A percentile compares a stretch with the other conserved stretches of the same genome.
Evolutionary conservation across 2,888 invertebrate genomes (phyloP).

Genomic region (Smittia aterrima): DNA sequence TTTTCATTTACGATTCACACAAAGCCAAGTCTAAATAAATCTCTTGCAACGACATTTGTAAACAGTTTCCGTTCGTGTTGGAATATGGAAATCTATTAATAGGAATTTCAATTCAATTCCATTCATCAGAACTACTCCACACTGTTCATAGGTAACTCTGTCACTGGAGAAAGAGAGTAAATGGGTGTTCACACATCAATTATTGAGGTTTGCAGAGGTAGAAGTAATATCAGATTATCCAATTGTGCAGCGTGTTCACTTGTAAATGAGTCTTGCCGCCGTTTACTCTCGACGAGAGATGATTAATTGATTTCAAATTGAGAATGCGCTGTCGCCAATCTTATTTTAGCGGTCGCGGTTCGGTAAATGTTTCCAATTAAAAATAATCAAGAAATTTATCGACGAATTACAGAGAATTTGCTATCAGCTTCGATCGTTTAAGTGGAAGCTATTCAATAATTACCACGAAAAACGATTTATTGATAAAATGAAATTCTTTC

Average conservation of each 20-base stretch:
- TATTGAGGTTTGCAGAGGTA: too few relatives aligned
- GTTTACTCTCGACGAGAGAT: neutral
- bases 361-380: neutral
- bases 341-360: neutral
- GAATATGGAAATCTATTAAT: neutral
- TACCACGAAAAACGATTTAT: too few relatives aligned
- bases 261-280: neutral
- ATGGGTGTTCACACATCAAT: too few relatives aligned
- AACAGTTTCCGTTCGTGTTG: neutral
- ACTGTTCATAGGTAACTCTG: neutral
- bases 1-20: too few relatives aligned
- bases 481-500: too few relatives aligned
- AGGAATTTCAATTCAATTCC: neutral
- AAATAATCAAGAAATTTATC: constrained; percentile 11
- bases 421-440: neutral
- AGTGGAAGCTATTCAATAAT: neutral
- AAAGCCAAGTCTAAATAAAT: neutral
- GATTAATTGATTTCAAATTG: constrained; percentile 15
- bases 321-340: constrained; percentile 6
- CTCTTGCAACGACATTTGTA: neutral
- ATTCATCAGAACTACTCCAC: neutral
- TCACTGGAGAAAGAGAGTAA: neutral
- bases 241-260: neutral
- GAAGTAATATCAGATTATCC: neutral
- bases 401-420: neutral